These are phyloP conservation scores for Apostichopus californicus DNA, from an alignment of 35 echinoderm and acorn worm species.

Conservation along the genomic window DNA sequence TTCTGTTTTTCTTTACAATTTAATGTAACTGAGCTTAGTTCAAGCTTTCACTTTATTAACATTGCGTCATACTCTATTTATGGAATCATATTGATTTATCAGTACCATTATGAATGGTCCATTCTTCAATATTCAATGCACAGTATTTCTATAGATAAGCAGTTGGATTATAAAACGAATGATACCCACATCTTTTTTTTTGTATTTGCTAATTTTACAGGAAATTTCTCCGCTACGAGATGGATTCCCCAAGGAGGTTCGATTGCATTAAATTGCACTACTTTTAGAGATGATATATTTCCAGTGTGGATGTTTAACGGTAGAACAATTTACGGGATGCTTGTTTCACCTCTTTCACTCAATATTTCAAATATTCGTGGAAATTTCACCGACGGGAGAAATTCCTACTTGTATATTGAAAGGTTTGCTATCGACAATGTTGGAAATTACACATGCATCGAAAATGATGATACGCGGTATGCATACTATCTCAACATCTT, in stretches of 20 bases:
- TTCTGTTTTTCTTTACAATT: too few relatives aligned
- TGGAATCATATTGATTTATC: too few relatives aligned
- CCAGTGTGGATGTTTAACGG: neutral
- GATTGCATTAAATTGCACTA: neutral
- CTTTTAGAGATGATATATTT: neutral
- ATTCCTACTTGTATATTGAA: neutral
- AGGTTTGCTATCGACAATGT: neutral
- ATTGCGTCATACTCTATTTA: too few relatives aligned
- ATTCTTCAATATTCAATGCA: too few relatives aligned
- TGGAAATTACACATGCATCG: neutral
- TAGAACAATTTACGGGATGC: neutral
- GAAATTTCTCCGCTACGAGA: neutral
- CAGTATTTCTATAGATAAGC: too few relatives aligned
- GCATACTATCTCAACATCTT: neutral
- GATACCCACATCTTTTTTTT: neutral
- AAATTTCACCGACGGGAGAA: neutral
- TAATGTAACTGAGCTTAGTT: too few relatives aligned
- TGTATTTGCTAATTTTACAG: neutral
- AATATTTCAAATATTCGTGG: neutral
- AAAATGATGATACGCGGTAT: neutral
- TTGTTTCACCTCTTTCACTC: neutral
- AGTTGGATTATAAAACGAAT: too few relatives aligned
- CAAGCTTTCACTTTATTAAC: too few relatives aligned
- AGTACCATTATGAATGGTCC: too few relatives aligned
- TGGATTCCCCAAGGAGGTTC: neutral